Evolutionary conservation across 1,140 invertebrate genomes (phyloP).

Genomic region (Drosophila athabasca): DNA sequence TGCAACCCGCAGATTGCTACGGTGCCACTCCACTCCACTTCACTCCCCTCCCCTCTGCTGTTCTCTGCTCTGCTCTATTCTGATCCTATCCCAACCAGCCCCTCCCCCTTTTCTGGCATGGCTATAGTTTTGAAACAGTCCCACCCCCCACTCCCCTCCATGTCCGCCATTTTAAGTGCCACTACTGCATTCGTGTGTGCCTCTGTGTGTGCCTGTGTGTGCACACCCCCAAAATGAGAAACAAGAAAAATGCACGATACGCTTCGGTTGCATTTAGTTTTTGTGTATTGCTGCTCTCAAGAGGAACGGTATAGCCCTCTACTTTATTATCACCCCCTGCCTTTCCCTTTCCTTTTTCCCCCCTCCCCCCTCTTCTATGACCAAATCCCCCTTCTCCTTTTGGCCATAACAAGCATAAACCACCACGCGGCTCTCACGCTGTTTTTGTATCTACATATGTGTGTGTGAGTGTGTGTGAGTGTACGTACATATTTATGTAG

Average conservation of each 20-base stretch:
- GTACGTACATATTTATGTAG: no score
- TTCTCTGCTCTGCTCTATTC: background rate
- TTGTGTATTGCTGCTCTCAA: constrained; percentile 13
- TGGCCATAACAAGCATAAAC: constrained; percentile 70
- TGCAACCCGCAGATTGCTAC: constrained; percentile 69
- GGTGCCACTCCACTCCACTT: constrained; percentile 8
- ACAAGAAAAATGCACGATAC: constrained; percentile 31
- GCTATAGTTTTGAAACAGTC: constrained; percentile 42
- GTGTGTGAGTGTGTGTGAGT: no score
- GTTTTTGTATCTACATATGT: constrained; percentile 2
- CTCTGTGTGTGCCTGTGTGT: no score
- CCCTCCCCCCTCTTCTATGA: background rate
- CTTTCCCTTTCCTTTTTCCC: background rate
- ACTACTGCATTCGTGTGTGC: constrained; percentile 3
- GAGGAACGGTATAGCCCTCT: background rate
- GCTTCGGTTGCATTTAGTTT: constrained; percentile 44
- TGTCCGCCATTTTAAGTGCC: constrained; percentile 29
- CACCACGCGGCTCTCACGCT: constrained; percentile 60
- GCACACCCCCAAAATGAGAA: constrained; percentile 13
- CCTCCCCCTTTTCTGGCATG: constrained; percentile 18
- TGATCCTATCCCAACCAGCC: background rate
- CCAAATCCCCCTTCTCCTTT: background rate
- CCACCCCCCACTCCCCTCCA: no score
- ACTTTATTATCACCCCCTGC: no score
- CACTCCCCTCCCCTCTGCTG: constrained; percentile 1